Percentiles rank a stretch among this genome's conserved stretches.
phyloP scores from a whole-genome alignment of 2,113 vertebrate genomes.

The Chaetodon auriga region DNA sequence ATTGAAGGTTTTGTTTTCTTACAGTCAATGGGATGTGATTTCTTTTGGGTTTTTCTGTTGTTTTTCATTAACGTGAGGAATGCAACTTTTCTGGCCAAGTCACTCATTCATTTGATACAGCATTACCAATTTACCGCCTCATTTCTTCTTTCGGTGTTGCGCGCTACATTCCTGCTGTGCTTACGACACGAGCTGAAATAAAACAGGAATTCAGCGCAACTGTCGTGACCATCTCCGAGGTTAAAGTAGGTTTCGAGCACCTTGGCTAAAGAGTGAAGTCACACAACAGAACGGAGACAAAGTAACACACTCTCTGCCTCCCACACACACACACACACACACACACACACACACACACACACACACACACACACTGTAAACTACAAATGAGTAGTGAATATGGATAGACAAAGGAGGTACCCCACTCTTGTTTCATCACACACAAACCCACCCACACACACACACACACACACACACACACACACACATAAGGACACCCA shows the following conservation, averaged over 20 bases:
- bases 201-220: slow-evolving; percentile 25
- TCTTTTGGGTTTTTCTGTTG: slow-evolving; percentile 48
- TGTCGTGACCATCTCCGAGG: slow-evolving; percentile 14
- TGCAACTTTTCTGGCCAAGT: slow-evolving; percentile 33
- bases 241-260: neutral
- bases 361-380: slow-evolving; percentile 9
- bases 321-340: neutral
- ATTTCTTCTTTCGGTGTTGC: neutral
- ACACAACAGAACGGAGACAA: slow-evolving; percentile 16
- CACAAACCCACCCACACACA: no score
- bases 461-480: neutral
- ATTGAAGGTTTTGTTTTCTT: slow-evolving; percentile 36
- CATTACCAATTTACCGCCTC: slow-evolving; percentile 46
- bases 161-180: slow-evolving; percentile 32
- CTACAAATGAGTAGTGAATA: slow-evolving; percentile 39
- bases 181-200: slow-evolving; percentile 27
- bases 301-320: slow-evolving; percentile 24
- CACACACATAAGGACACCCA: slow-evolving; percentile 40
- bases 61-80: slow-evolving; percentile 62
- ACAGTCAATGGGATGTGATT: slow-evolving; percentile 26
- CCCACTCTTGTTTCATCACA: neutral
- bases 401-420: slow-evolving; percentile 33
- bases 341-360: neutral
- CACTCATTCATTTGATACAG: slow-evolving; percentile 28
- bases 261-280: slow-evolving; percentile 29